Conservation (phyloP, 2,113 vertebrate species). For the Cercopithecus mona region DNA sequence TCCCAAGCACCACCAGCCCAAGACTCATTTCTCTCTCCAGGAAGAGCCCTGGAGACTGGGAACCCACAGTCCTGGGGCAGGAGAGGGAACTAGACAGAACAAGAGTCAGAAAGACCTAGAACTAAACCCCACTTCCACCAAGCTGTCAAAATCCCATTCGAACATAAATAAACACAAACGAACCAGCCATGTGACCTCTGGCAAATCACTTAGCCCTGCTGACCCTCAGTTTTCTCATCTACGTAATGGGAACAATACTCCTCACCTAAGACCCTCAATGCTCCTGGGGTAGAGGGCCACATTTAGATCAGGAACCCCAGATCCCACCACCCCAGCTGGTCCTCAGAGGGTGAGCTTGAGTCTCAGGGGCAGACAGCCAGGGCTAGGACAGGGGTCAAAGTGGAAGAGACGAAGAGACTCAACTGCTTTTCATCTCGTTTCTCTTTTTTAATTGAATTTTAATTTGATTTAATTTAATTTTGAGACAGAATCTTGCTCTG, state of each 20-base stretch:
- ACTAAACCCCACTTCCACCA: background rate
- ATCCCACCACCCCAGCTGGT: background rate
- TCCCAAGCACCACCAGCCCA: background rate
- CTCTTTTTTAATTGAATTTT: background rate
- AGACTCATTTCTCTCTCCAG: background rate
- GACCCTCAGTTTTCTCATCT: background rate
- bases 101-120: background rate
- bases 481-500: background rate
- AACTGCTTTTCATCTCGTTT: background rate
- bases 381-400: background rate
- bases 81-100: background rate
- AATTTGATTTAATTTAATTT: too few relatives aligned
- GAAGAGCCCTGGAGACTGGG: background rate
- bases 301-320: background rate
- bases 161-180: background rate
- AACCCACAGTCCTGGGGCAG: background rate
- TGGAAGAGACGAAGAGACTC: fast-evolving
- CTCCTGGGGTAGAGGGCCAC: background rate
- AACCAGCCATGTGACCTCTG: background rate
- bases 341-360: background rate
- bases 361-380: background rate
- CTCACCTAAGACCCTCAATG: background rate
- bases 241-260: background rate
- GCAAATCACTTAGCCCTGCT: background rate
- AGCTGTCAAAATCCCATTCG: background rate